Conservation (phyloP, 2,888 invertebrate genomes). For the Phengaris alcon region DNA sequence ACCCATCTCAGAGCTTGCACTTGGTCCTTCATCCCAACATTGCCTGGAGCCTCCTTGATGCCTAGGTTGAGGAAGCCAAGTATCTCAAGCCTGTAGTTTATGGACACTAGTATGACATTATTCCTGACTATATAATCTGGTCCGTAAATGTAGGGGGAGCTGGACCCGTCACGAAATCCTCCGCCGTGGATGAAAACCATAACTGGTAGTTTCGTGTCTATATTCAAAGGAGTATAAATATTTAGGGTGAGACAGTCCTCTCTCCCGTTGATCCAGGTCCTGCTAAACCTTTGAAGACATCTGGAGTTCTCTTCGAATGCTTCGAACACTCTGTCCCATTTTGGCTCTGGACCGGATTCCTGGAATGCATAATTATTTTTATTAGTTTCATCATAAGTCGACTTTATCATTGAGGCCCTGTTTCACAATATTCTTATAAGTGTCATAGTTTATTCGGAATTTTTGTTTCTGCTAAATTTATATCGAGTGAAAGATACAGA, state of each 20-base stretch:
- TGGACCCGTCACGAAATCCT: constrained; percentile 66
- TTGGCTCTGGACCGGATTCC: constrained; percentile 50
- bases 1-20: constrained; percentile 65
- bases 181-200: constrained; percentile 73
- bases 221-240: constrained; percentile 55
- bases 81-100: constrained; percentile 68
- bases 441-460: no score
- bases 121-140: constrained; percentile 60
- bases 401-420: no score
- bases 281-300: constrained; percentile 60
- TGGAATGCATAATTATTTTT: constrained; percentile 45
- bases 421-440: no score
- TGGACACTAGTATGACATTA: constrained; percentile 61
- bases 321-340: constrained; percentile 57
- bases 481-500: no score
- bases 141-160: constrained; percentile 61
- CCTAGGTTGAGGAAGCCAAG: constrained; percentile 66
- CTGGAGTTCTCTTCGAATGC: constrained; percentile 59
- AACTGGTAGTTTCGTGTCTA: constrained; percentile 49
- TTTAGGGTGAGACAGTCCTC: constrained; percentile 67
- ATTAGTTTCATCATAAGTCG: background rate
- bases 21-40: constrained; percentile 69
- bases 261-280: constrained; percentile 48
- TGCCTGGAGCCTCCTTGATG: constrained; percentile 66
- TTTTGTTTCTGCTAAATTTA: no score